Base-by-base conservation (phyloP, 2,113 vertebrate genomes). In the Haemorhous mexicanus region DNA sequence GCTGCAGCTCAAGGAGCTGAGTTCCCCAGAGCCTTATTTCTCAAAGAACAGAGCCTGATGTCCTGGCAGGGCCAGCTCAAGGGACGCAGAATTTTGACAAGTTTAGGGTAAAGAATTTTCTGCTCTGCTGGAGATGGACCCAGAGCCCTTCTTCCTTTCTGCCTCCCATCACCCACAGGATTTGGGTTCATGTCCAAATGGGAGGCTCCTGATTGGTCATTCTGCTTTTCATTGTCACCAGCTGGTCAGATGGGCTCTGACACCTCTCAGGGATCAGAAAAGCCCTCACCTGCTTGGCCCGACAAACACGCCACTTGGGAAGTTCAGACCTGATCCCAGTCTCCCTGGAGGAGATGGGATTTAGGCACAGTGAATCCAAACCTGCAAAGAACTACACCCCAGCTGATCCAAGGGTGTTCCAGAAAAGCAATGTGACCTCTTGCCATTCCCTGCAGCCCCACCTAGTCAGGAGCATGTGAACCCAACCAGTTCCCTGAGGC, bases 401-500 rank as follows among this genome's bases (percentile, higher is more conserved):
- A 43, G 23, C 24, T 35, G 39, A 64, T 28, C 20, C 37, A 58
- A 44, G 20, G 4, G 16, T 49, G n/a, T 26, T 67, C 50, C 43
- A 58, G 52, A 61, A 19, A 35, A 87, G 53, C 0, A 6, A 58
- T 21, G 35, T 41, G 64, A 69, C 21, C 61, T 69, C 56, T 53
- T 84, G 0, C 26, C 28, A 21, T 21, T 41, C 27, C 39, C 74
- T 41, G 33, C 21, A 47, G 62, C 18, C 6, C 8, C 2, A 3
- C 30, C 30, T 62, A 70, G 35, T 66, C 55, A 39, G 35, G 46
- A 41, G 37, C 50, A 39, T 16, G 41, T 20, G 2, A 2, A 19
- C 30, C 32, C 14, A 21, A 12, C 16, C 0, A 4, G 44, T 9
- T 4, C 3, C 41, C 17, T 5, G 2, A 15, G 49, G 22, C 9